Evolutionary conservation across 2,888 invertebrate genomes (phyloP).

Genomic region (Eupithecia vulgata): DNA sequence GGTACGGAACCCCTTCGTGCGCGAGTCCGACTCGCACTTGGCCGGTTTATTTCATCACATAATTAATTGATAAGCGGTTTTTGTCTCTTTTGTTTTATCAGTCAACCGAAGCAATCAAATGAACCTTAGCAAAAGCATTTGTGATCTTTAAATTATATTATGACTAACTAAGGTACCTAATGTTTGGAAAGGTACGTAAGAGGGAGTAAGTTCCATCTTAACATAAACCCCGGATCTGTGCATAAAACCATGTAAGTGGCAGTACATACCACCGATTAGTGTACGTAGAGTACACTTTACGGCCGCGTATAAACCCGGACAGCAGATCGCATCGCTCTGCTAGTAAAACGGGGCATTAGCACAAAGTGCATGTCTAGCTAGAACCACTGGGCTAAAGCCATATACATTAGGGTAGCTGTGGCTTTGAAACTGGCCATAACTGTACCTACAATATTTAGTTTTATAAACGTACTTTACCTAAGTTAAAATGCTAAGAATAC

Average conservation of each 20-base stretch:
- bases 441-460: background rate
- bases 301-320: background rate
- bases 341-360: slow-evolving; percentile 3
- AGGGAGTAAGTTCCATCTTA: background rate
- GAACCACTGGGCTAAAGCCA: background rate
- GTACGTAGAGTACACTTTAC: background rate
- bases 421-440: background rate
- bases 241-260: slow-evolving; percentile 1
- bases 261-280: background rate
- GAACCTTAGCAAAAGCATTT: too few relatives aligned
- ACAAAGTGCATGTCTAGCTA: background rate
- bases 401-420: background rate
- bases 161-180: too few relatives aligned
- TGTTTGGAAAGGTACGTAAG: too few relatives aligned
- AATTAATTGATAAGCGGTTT: too few relatives aligned
- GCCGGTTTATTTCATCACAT: too few relatives aligned
- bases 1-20: too few relatives aligned
- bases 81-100: too few relatives aligned
- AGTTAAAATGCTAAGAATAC: too few relatives aligned
- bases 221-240: background rate
- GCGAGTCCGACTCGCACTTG: too few relatives aligned
- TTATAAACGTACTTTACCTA: background rate
- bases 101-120: too few relatives aligned
- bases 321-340: background rate
- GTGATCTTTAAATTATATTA: too few relatives aligned